A percentile compares a stretch with the other conserved stretches of the same genome.
phyloP scores from a whole-genome alignment of 2,797 vertebrate genomes.

The Rhabdophis nuchalis region DNA sequence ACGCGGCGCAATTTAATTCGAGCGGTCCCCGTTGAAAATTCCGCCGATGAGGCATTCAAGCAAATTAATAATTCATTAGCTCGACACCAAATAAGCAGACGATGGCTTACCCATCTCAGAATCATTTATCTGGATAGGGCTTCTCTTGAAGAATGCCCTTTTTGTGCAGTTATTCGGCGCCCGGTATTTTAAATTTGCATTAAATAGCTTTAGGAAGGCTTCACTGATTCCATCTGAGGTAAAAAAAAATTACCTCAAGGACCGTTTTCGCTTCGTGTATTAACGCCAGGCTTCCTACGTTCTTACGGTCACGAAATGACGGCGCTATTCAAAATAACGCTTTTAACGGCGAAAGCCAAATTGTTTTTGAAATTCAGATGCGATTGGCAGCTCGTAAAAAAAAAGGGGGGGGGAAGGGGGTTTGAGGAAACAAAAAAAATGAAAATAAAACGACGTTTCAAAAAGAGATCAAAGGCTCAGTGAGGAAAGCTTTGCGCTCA shows the following conservation, averaged over 20 bases:
- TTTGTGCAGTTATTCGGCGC: constrained; percentile 9
- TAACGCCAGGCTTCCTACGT: neutral
- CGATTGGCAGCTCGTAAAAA: constrained; percentile 13
- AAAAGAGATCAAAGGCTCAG: constrained; percentile 10
- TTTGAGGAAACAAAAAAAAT: constrained; percentile 3
- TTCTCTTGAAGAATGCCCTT: constrained; percentile 32
- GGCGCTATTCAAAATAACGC: constrained; percentile 23
- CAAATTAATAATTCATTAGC: constrained; percentile 42
- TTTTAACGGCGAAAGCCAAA: constrained; percentile 8
- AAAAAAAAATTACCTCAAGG: constrained; percentile 35
- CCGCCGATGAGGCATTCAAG: constrained; percentile 35
- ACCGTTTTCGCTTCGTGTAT: constrained; percentile 32
- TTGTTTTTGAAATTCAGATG: constrained; percentile 21
- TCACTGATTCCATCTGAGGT: constrained; percentile 44
- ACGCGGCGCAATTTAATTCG: constrained; percentile 30
- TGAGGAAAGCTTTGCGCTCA: neutral
- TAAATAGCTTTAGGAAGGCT: constrained; percentile 41
- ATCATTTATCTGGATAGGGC: constrained; percentile 42
- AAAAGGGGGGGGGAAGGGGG: neutral
- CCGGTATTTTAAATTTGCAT: constrained; percentile 20
- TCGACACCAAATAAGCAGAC: constrained; percentile 33
- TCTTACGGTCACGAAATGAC: constrained; percentile 30
- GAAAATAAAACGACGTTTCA: neutral
- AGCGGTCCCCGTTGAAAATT: constrained; percentile 47
- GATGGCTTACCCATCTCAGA: constrained; percentile 42